Evolutionary conservation across 2,797 vertebrate species (phyloP).

Genomic region (Ptychobarbus kaznakovi): DNA sequence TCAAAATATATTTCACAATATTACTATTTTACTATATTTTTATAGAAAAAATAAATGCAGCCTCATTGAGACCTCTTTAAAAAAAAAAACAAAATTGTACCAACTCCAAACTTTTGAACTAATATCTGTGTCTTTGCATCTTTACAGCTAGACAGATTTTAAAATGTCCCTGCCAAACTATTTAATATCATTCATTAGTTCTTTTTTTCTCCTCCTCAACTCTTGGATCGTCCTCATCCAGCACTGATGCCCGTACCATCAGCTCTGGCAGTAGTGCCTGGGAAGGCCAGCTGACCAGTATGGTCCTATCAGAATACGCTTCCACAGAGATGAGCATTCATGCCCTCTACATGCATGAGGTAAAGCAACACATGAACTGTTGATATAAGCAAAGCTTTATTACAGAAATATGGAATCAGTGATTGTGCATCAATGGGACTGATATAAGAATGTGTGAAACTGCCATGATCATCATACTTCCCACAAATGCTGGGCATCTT

Average conservation of each 20-base stretch:
- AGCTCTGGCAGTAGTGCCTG: constrained; percentile 96
- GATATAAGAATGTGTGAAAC: not conserved
- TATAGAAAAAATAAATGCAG: not conserved
- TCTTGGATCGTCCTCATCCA: constrained; percentile 59
- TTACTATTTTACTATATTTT: not conserved
- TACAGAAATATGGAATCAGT: not conserved
- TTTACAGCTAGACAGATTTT: not conserved
- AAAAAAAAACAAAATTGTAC: not conserved
- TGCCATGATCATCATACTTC: not conserved
- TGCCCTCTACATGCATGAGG: constrained; percentile 97
- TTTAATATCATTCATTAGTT: not conserved
- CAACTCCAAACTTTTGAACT: not conserved
- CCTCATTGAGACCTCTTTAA: not conserved
- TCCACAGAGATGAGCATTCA: constrained; percentile 99
- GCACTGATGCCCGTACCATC: constrained; percentile 88
- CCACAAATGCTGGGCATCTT: not conserved
- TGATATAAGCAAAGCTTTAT: not conserved
- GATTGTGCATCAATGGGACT: not conserved
- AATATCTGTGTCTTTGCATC: not conserved
- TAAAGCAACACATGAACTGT: constrained; percentile 63
- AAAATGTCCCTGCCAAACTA: not conserved
- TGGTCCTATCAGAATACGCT: constrained; percentile 94
- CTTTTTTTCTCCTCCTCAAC: not conserved
- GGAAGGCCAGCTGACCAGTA: constrained; percentile 95
- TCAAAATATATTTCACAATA: not conserved